Base-by-base conservation (phyloP, 2,797 vertebrate genomes). In the Mergus octosetaceus region DNA sequence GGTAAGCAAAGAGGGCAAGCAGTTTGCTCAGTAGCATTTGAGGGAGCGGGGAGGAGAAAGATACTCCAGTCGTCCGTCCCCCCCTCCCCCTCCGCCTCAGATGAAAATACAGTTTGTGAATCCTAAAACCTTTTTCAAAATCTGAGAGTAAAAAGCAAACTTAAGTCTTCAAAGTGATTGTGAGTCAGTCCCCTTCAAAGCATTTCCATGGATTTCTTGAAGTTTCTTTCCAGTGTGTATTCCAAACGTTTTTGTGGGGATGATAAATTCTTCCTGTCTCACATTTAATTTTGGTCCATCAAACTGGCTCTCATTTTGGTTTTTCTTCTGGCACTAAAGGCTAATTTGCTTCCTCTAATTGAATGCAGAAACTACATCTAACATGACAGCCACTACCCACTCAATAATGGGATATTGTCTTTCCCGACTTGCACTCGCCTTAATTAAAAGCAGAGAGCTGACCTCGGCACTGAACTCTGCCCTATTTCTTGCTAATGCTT, bases 101-200 rank as follows among this genome's bases (percentile, higher is more conserved):
- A 73, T 53, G 30, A 64, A 94, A 94, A 78, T 66, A 45, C 28
- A 53, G 36, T 90, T 60, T 82, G 21, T 76, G 77, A 68, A 88
- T 94, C 77, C 60, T 71, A 77, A 91, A 86, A 79, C 64, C 53
- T 76, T 73, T 82, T 71, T 65, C 41, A 85, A 91, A 84, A 72
- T 60, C 39, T 38, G 64, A 91, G 91, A 84, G 51, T 53, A 41
- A 84, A 66, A 93, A 81, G 66, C 87, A 91, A 86, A 61, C 47
- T 69, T 56, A 20, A 20, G 61, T 51, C 71, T 94, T 96, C 91
- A 90, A 94, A 96, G 87, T 54, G 57, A 54, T 5, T n/a, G 53
- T 92, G 95, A 96, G 83, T 95, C 94, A 76, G 77, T 92, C 28
- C 28, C 71, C 53, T 91, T 95, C 89, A 94, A 94, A 96, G 77